These are phyloP conservation scores for Pocillopora verrucosa DNA, from an alignment of 64 coral and sea anemone genomes.

Conservation along the genomic window DNA sequence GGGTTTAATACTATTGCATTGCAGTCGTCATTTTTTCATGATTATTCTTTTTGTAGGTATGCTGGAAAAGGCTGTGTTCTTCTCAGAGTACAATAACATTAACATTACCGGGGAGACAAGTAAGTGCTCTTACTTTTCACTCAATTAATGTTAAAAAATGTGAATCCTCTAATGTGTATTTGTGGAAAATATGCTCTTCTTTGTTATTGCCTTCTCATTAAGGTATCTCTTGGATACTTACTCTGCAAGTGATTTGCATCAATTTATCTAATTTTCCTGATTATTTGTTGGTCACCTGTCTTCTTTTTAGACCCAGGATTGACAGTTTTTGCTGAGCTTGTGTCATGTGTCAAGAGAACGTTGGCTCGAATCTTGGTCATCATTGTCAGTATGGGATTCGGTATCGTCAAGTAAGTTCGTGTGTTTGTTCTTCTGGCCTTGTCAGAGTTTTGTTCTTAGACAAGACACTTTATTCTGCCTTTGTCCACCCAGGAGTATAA, in stretches of 20 bases:
- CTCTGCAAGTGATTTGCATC: not conserved
- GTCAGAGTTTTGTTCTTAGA: not conserved
- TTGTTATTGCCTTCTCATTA: too few species aligned
- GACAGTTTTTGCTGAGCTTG: slow-evolving; percentile 83
- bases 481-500: too few species aligned
- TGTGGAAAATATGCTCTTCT: too few species aligned
- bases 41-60: slow-evolving; percentile 62
- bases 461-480: not conserved
- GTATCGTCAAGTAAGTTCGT: slow-evolving; percentile 93
- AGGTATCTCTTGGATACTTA: too few species aligned
- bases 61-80: slow-evolving; percentile 97
- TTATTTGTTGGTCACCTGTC: not conserved
- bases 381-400: slow-evolving; percentile 99
- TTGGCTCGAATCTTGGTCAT: slow-evolving; percentile 92
- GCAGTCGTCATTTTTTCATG: too few species aligned
- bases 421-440: not conserved
- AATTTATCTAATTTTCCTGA: not conserved
- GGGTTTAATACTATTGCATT: too few species aligned
- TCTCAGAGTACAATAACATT: slow-evolving; percentile 87
- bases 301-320: slow-evolving; percentile 67
- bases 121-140: slow-evolving; percentile 21
- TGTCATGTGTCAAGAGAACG: slow-evolving; percentile 89
- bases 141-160: too few species aligned
- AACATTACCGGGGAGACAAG: slow-evolving; percentile 81
- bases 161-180: too few species aligned